Base-by-base conservation (phyloP, 2,888 invertebrate genomes). In the Spodoptera exigua region DNA sequence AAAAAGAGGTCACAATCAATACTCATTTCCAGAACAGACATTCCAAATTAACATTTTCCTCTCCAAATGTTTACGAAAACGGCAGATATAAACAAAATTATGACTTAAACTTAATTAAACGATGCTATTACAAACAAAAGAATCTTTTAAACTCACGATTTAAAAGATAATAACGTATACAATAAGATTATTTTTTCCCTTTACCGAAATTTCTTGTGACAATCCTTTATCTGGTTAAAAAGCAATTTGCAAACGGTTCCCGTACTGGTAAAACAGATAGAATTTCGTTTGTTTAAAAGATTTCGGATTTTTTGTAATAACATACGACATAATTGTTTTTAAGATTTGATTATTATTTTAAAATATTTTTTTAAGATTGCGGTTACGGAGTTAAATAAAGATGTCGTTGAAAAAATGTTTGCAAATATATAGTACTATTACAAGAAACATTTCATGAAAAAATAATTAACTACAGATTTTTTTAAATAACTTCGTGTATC, bases 191-290 rank as follows among this genome's bases (percentile, higher is more conserved):
- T 43, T 68, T 47, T 27, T 60, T 54, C 45, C 27, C 13, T 10
- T 37, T 57, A 39, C 39, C 39, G 47, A 52, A 74, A 70, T 74
- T 70, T 56, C 55, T 46, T 21, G 64, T 61, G 65, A 36, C 48
- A 53, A 60, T 68, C 59, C 44, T 61, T 68, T 61, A 59, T 47
- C 67, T 69, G 49, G 62, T 70, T 62, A 63, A 62, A 55, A 67
- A 66, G 62, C 55, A 67, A 70, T 75, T 76, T 73, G 55, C 62
- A 68, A 72, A 66, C 44, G 48, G 61, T 67, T 61, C 57, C 53
- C 43, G 27, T 66, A 27, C 11, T 12, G 2, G 35, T 13, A 18
- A 44, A 18, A 43, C 1, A 16, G 16, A 27, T 18, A 13, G 14
- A 11, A 10, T 56, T n/a, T 43, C 16, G 7, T 45, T 12, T 10